Base-by-base conservation (phyloP, 1,140 invertebrate genomes). In the Brachionus calyciflorus region DNA sequence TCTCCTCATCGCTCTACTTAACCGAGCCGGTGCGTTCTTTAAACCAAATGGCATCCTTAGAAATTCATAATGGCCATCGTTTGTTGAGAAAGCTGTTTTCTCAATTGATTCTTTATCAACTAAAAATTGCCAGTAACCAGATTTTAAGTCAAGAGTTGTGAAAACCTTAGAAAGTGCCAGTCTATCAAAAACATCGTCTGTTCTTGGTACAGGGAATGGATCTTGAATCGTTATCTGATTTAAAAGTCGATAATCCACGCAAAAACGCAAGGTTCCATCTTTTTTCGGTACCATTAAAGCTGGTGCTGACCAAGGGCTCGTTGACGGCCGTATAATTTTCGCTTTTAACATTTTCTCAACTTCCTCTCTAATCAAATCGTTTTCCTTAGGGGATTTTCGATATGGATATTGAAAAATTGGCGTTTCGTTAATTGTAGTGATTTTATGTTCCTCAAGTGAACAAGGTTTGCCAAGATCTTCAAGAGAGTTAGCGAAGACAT, bases 41-140 rank as follows among this genome's bases (percentile, higher is more conserved):
- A 78, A 26, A 19, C 80, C 80, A 21, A 79, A 78, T 9, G 79
- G 76, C 19, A 79, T 30, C 17, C 80, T 48, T 17, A 30, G 41
- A 73, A 68, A 79, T 21, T 41, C 12, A 41, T 40, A 80, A 17
- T 79, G 33, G n/a, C 79, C 79, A 26, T 80, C 81, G 1, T 80
- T 80, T 12, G 78, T 80, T 40, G 37, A 63, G 78, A 80, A 80
- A 3, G 79, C 80, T 5, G 79, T 80, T 17, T 80, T 60, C 6
- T 44, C 40, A 33, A 46, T 49, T 19, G 51, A 70, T 37, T 79
- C 65, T 48, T 80, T 30, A 24, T 60, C 33, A 17, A 80, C 49
- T 55, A 60, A 46, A 19, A 80, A 51, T 69, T 80, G 78, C 41
- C 51, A 80, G 60, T 79, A 81, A 12, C 79, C 80, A 19, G 70